A percentile compares a stretch with the other conserved stretches of the same genome.
These are phyloP conservation scores for Dicrostonyx torquatus DNA, from an alignment of 2,797 vertebrate species.

Conservation along the genomic window DNA sequence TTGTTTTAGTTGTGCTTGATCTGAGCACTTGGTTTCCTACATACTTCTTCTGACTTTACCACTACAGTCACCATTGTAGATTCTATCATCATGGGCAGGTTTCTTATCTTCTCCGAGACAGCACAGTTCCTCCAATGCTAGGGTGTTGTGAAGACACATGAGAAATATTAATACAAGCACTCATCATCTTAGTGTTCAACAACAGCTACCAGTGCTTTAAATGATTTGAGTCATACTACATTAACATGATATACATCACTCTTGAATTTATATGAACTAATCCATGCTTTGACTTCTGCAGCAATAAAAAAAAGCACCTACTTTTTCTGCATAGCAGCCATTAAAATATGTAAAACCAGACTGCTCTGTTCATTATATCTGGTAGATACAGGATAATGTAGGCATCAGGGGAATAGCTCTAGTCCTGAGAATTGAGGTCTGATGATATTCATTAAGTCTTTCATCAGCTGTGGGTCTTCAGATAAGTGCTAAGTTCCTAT, in stretches of 20 bases:
- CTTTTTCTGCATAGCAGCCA: neutral
- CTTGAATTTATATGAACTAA: constrained; percentile 15
- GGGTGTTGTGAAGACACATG: neutral
- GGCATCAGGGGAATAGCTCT: neutral
- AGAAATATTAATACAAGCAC: neutral
- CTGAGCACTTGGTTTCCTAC: neutral
- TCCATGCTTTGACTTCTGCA: neutral
- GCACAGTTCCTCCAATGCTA: neutral
- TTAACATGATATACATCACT: neutral
- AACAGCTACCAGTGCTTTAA: neutral
- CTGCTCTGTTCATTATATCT: neutral
- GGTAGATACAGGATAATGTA: neutral
- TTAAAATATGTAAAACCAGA: constrained; percentile 10
- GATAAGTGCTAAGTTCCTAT: neutral
- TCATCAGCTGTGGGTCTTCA: neutral
- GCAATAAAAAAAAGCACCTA: neutral
- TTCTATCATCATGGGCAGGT: neutral
- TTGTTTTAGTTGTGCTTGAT: neutral
- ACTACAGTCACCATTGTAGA: neutral
- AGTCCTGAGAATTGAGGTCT: neutral
- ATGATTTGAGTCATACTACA: neutral
- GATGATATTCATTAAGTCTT: neutral
- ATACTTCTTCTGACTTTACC: neutral
- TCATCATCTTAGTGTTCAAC: constrained; percentile 19
- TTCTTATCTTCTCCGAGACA: constrained; percentile 3